These are phyloP conservation scores for Fratercula arctica DNA, from an alignment of 2,797 vertebrate species.

Conservation along the genomic window DNA sequence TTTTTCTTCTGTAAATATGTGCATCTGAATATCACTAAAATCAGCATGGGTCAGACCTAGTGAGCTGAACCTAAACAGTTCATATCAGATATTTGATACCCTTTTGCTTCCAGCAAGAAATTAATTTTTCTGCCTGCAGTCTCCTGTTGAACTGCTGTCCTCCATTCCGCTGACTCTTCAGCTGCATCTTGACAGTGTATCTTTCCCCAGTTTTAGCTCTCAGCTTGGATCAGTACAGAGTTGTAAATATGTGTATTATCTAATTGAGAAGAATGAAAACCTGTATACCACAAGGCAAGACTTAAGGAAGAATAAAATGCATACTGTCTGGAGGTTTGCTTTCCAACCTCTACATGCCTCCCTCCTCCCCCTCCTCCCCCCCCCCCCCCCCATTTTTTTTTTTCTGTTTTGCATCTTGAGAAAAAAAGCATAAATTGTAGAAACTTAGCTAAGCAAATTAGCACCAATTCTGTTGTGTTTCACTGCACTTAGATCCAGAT, in stretches of 20 bases:
- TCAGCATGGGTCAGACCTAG: background rate
- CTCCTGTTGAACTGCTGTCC: background rate
- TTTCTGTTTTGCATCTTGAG: background rate
- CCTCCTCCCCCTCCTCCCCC: fast-evolving
- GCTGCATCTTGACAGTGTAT: background rate
- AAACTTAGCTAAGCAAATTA: background rate
- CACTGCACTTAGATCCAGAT: background rate
- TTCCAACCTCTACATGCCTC: background rate
- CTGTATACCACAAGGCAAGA: background rate
- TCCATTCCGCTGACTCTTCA: background rate
- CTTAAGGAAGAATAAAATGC: background rate
- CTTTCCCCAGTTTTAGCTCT: background rate
- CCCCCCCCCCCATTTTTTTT: no score
- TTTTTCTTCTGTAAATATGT: background rate
- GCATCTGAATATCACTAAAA: background rate
- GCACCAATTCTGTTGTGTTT: background rate
- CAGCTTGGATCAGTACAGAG: background rate
- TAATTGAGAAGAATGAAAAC: background rate
- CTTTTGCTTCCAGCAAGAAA: background rate
- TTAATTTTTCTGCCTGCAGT: background rate
- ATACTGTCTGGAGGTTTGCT: background rate
- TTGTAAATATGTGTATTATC: background rate
- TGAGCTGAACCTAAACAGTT: background rate
- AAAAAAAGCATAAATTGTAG: background rate
- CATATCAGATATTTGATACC: background rate